A percentile compares a stretch with the other conserved stretches of the same genome.
These are phyloP conservation scores for Chiroxiphia lanceolata DNA, from an alignment of 2,797 vertebrate genomes.

Conservation along the genomic window DNA sequence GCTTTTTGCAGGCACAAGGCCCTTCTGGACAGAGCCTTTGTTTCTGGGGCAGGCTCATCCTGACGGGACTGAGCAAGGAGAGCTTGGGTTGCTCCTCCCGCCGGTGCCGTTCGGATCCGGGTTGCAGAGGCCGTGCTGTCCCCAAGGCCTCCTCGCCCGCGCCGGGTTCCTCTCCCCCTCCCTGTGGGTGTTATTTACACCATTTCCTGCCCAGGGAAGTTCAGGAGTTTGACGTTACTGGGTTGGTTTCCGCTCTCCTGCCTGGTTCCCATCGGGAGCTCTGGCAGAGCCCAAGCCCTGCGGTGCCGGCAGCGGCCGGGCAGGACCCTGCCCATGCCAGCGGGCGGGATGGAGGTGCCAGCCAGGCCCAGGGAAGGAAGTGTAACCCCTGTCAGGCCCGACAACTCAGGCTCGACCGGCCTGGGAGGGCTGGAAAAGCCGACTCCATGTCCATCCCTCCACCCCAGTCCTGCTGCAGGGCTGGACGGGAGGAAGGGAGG, in stretches of 20 bases:
- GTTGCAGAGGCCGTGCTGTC: background rate
- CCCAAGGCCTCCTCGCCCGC: background rate
- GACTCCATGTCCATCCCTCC: background rate
- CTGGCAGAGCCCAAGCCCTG: background rate
- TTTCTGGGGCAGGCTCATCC: accelerated
- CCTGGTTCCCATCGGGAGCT: background rate
- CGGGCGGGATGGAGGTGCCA: background rate
- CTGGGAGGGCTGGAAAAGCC: background rate
- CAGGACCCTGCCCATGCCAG: background rate
- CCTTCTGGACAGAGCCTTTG: background rate
- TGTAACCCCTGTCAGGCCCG: background rate
- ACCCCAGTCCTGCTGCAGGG: background rate
- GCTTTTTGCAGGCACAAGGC: background rate
- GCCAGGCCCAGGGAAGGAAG: background rate
- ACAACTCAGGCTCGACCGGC: background rate
- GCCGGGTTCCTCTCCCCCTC: constrained; percentile 26
- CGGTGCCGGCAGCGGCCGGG: background rate
- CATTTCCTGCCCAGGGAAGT: constrained; percentile 61
- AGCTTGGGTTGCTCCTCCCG: accelerated
- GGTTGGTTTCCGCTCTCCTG: constrained; percentile 56
- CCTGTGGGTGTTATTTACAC: constrained; percentile 31
- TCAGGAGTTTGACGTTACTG: constrained; percentile 42
- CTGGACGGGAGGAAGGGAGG: constrained; percentile 30
- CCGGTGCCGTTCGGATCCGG: background rate
- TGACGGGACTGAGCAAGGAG: accelerated